Conservation (phyloP, 2,797 vertebrate species). For the Eurystomus glaucurus region DNA sequence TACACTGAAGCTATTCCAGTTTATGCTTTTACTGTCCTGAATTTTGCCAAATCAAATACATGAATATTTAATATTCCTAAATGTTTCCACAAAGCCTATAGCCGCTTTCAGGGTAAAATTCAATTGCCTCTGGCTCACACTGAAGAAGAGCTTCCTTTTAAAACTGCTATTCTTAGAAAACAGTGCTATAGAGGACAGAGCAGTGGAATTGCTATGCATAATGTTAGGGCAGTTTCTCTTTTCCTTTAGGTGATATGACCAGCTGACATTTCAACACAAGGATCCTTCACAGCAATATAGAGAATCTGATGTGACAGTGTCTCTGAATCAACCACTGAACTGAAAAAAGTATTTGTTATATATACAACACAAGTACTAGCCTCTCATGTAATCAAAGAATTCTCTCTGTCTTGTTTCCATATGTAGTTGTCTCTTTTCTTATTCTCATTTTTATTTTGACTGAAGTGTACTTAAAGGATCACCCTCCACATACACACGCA, state of each 20-base stretch:
- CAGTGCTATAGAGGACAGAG: neutral
- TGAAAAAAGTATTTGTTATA: constrained; percentile 3
- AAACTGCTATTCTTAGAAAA: constrained; percentile 64
- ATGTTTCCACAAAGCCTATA: constrained; percentile 49
- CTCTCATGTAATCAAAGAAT: neutral
- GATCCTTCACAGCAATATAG: constrained; percentile 53
- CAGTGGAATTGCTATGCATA: constrained; percentile 45
- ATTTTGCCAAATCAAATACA: constrained; percentile 35
- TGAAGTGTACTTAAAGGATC: neutral
- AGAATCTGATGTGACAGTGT: constrained; percentile 66
- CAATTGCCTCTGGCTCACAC: constrained; percentile 25
- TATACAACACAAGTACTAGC: neutral
- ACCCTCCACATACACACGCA: neutral
- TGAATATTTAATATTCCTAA: constrained; percentile 61
- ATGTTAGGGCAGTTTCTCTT: constrained; percentile 56
- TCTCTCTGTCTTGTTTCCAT: neutral
- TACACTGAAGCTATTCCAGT: neutral
- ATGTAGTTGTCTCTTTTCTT: neutral
- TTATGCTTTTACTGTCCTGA: constrained; percentile 18
- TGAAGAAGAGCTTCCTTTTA: constrained; percentile 2
- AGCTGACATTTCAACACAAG: constrained; percentile 68
- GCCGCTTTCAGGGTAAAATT: constrained; percentile 45
- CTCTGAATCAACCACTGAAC: constrained; percentile 42
- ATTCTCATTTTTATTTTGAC: constrained; percentile 34
- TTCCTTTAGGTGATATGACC: constrained; percentile 53